Evolutionary conservation across 2,113 vertebrate genomes (phyloP).

Genomic region (Eonycteris spelaea): DNA sequence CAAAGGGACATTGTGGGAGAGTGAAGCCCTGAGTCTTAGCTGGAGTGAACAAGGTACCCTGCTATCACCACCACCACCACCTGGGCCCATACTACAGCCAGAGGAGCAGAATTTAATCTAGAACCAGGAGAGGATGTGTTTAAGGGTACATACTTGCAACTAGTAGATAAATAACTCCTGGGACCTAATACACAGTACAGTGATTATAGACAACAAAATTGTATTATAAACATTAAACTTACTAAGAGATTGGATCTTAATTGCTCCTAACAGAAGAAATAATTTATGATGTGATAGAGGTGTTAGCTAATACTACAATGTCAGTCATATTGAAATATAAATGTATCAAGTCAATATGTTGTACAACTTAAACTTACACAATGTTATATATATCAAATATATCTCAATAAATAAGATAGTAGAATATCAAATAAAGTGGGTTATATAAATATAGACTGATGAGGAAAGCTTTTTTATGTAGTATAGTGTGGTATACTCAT

Average conservation of each 20-base stretch:
- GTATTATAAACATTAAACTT: background rate
- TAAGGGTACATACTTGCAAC: background rate
- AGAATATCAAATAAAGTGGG: too few species aligned
- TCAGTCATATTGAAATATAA: background rate
- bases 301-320: background rate
- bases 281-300: background rate
- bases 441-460: too few species aligned
- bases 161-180: background rate
- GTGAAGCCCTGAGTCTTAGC: background rate
- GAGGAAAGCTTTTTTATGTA: too few species aligned
- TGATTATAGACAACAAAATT: background rate
- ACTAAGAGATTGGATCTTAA: background rate
- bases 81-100: background rate
- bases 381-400: too few species aligned
- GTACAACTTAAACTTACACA: background rate
- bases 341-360: background rate
- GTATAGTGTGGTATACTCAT: too few species aligned
- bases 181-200: background rate
- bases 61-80: background rate
- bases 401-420: too few species aligned
- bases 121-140: background rate
- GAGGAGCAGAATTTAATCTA: background rate
- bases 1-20: background rate
- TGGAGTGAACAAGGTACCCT: background rate
- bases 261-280: background rate